phyloP scores from a whole-genome alignment of 2,797 vertebrate genomes.

The Propithecus deckenii region DNA sequence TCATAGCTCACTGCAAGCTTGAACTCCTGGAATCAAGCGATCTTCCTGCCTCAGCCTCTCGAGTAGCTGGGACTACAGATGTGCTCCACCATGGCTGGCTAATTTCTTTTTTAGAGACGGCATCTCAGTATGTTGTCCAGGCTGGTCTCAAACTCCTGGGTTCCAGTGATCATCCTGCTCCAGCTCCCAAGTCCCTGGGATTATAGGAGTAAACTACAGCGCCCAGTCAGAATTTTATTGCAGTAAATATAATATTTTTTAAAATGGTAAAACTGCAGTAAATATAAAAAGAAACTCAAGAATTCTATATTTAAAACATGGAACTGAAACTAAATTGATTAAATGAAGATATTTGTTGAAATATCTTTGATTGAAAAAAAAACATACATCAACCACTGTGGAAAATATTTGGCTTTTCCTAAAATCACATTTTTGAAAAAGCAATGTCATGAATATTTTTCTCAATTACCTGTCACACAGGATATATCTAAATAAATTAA shows the following conservation, averaged over 20 bases:
- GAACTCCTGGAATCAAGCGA: neutral
- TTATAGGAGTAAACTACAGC: accelerated
- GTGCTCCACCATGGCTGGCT: neutral
- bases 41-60: neutral
- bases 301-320: constrained; percentile 7
- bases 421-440: constrained; percentile 47
- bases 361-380: neutral
- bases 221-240: neutral
- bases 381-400: neutral
- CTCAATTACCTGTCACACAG: constrained; percentile 17
- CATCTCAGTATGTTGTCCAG: too few relatives aligned
- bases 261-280: neutral
- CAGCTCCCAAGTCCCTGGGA: neutral
- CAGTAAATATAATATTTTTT: neutral
- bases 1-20: neutral
- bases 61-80: neutral
- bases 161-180: neutral
- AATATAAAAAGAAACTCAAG: neutral
- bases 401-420: constrained; percentile 24
- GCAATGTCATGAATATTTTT: constrained; percentile 1
- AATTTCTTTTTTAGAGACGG: too few relatives aligned
- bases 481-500: neutral
- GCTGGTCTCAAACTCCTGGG: neutral
- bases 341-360: constrained; percentile 11
- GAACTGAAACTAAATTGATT: neutral